A percentile compares a stretch with the other conserved stretches of the same genome.
Conservation (phyloP, 2,797 vertebrate genomes). For the Dendrocincla fuliginosa region DNA sequence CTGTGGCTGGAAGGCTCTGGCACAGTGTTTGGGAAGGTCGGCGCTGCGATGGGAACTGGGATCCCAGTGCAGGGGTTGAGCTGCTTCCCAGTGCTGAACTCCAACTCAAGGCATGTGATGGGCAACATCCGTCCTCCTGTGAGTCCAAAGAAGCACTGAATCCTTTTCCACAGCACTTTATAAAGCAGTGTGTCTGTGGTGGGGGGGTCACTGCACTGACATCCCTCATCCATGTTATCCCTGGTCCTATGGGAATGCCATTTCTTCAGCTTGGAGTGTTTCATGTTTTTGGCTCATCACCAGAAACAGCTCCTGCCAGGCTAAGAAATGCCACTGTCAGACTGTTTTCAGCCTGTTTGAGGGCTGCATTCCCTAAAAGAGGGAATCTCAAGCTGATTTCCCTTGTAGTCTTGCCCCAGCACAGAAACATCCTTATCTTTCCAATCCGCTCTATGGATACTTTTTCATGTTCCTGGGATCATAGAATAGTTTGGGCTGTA, state of each 20-base stretch:
- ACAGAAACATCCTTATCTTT: not conserved
- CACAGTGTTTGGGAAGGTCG: fast-evolving
- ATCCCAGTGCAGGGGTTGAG: not conserved
- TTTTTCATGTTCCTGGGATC: not conserved
- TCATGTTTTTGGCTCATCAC: not conserved
- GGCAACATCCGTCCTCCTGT: not conserved
- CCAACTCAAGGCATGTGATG: not conserved
- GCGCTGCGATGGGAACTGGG: not conserved
- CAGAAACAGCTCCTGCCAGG: not conserved
- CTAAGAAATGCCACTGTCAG: not conserved
- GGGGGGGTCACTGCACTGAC: not conserved
- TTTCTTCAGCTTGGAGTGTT: not conserved
- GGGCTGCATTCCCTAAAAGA: not conserved
- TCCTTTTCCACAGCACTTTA: not conserved
- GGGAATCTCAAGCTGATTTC: not conserved
- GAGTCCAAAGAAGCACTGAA: not conserved
- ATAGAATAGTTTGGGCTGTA: not conserved
- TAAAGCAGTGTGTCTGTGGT: not conserved
- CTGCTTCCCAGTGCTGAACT: not conserved
- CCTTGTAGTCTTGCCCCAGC: not conserved
- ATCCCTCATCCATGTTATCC: not conserved
- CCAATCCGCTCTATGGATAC: not conserved
- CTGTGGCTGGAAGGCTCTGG: not conserved
- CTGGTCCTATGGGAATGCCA: not conserved
- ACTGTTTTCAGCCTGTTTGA: not conserved